These are phyloP conservation scores for Elgaria multicarinata DNA, from an alignment of 2,113 vertebrate genomes.

Conservation along the genomic window DNA sequence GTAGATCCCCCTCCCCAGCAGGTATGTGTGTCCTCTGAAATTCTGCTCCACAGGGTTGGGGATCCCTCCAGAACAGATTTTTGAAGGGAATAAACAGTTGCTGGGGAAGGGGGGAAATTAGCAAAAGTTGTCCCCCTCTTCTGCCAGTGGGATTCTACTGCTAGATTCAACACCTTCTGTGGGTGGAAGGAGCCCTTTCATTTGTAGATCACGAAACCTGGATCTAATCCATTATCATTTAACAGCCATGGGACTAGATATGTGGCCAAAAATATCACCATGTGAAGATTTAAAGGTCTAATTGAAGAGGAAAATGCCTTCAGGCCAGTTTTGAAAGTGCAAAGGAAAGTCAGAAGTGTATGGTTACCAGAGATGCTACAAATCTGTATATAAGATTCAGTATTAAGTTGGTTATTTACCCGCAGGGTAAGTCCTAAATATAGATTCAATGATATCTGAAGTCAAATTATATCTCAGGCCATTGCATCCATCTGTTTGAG, in stretches of 20 bases:
- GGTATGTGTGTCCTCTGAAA: too few species aligned
- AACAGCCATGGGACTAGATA: not conserved
- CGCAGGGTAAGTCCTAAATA: slow-evolving; percentile 98
- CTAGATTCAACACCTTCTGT: too few species aligned
- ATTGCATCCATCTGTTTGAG: slow-evolving; percentile 97
- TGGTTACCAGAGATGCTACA: not conserved
- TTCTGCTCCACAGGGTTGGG: too few species aligned
- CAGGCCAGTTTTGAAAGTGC: not conserved
- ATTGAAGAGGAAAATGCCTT: not conserved
- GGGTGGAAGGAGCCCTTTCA: too few species aligned
- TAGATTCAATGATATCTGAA: slow-evolving; percentile 96
- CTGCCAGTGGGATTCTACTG: too few species aligned
- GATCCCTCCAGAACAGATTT: too few species aligned
- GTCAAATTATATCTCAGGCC: slow-evolving; percentile 97
- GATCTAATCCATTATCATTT: not conserved
- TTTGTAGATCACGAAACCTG: too few species aligned
- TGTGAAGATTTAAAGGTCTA: not conserved
- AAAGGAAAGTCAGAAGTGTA: not conserved
- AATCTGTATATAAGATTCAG: not conserved
- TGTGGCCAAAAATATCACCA: not conserved
- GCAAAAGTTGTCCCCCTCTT: too few species aligned
- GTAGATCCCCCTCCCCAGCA: too few species aligned
- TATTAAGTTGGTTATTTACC: slow-evolving; percentile 76
- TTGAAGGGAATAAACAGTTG: too few species aligned
- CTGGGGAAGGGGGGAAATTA: too few species aligned